phyloP scores from a whole-genome alignment of 2,888 invertebrate species.

The Tineola bisselliella region DNA sequence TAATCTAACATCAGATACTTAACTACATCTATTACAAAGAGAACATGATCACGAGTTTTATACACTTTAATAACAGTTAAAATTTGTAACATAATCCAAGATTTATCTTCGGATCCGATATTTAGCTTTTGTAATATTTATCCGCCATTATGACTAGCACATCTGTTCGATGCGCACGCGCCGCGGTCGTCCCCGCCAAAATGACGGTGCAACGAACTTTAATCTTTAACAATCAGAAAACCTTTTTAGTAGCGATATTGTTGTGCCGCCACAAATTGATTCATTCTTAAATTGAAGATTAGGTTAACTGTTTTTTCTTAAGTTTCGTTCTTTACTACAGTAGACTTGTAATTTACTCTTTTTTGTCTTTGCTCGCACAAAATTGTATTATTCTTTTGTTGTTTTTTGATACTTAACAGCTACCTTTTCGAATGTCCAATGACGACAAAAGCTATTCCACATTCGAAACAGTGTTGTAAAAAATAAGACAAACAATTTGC shows the following conservation, averaged over 20 bases:
- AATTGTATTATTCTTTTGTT: neutral
- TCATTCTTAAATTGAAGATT: conserved; percentile 4
- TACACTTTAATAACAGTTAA: conserved; percentile 24
- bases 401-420: neutral
- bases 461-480: neutral
- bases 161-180: conserved; percentile 52
- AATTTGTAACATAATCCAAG: conserved; percentile 61
- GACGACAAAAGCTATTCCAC: neutral
- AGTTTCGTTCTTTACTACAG: neutral
- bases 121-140: conserved; percentile 30
- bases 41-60: neutral
- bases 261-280: neutral
- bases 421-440: neutral
- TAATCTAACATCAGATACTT: conserved; percentile 3
- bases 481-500: neutral
- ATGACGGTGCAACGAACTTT: neutral
- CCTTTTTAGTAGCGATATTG: conserved; percentile 8
- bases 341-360: neutral
- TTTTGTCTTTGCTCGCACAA: neutral
- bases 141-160: conserved; percentile 58
- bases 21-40: neutral
- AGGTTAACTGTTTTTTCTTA: conserved; percentile 5
- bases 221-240: neutral
- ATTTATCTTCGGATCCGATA: conserved; percentile 50
- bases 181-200: conserved; percentile 22